Conservation (phyloP, 1,140 invertebrate genomes). For the Diabrotica virgifera region DNA sequence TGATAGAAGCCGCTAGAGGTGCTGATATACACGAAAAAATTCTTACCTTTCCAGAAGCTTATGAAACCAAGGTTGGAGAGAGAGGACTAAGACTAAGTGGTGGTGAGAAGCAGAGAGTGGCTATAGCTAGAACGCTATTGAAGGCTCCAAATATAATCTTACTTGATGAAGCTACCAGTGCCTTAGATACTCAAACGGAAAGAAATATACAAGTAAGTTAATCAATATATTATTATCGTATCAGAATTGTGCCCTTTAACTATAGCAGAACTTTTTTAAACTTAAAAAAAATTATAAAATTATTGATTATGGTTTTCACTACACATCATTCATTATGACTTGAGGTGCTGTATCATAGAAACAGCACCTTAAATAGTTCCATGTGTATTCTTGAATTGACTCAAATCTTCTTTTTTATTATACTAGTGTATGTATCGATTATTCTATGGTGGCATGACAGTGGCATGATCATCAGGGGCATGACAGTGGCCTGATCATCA, state of each 20-base stretch:
- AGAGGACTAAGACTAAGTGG: slow-evolving; percentile 77
- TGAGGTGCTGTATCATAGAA: too few relatives aligned
- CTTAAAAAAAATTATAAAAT: too few relatives aligned
- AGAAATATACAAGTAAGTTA: slow-evolving; percentile 68
- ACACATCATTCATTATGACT: too few relatives aligned
- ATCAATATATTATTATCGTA: neutral
- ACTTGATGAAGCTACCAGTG: slow-evolving; percentile 87
- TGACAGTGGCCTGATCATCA: too few relatives aligned
- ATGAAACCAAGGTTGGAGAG: slow-evolving; percentile 82
- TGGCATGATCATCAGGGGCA: too few relatives aligned
- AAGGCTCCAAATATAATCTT: slow-evolving; percentile 77
- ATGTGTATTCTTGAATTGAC: too few relatives aligned
- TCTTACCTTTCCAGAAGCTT: slow-evolving; percentile 82
- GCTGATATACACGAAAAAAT: slow-evolving; percentile 95
- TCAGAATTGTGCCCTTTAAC: neutral
- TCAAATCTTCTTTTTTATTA: too few relatives aligned
- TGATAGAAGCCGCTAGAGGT: slow-evolving; percentile 82
- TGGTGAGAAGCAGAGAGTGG: slow-evolving; percentile 91
- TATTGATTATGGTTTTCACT: too few relatives aligned
- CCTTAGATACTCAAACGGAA: slow-evolving; percentile 81
- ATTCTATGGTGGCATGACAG: too few relatives aligned
- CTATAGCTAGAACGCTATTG: slow-evolving; percentile 85
- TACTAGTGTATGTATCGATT: too few relatives aligned
- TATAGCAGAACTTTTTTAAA: too few relatives aligned
- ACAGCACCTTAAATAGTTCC: too few relatives aligned